These are phyloP conservation scores for Conus ventricosus DNA, from an alignment of 1,140 invertebrate species.

Conservation along the genomic window DNA sequence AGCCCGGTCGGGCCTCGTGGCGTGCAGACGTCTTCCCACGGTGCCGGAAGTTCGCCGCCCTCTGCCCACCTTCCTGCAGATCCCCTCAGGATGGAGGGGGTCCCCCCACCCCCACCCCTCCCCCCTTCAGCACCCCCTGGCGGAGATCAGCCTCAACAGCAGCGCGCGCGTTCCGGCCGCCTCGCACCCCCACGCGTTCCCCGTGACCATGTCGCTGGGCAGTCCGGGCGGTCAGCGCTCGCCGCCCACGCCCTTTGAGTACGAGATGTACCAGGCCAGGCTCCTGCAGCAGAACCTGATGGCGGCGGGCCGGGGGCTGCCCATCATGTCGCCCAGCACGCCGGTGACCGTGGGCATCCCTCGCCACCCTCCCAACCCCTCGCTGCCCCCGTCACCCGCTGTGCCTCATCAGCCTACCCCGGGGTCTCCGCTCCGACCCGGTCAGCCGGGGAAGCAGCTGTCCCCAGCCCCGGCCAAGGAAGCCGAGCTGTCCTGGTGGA, in stretches of 20 bases:
- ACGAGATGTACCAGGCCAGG: slow-evolving; percentile 58
- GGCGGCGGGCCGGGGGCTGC: slow-evolving; percentile 41
- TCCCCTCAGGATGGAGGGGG: slow-evolving; percentile 15
- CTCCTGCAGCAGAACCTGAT: slow-evolving; percentile 61
- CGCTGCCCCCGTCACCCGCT: slow-evolving; percentile 18
- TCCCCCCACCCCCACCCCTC: not conserved
- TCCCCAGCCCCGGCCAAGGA: slow-evolving; percentile 60
- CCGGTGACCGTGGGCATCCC: not conserved
- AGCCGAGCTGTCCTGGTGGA: slow-evolving; percentile 65
- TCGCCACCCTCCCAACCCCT: not conserved
- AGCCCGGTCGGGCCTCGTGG: slow-evolving; percentile 16
- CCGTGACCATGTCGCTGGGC: slow-evolving; percentile 16
- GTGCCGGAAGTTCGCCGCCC: slow-evolving; percentile 32
- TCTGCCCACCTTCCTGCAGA: slow-evolving; percentile 38
- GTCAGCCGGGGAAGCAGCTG: slow-evolving; percentile 51
- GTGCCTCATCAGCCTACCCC: slow-evolving; percentile 24
- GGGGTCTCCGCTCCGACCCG: not conserved
- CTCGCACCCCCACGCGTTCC: slow-evolving; percentile 13
- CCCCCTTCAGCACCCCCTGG: slow-evolving; percentile 20
- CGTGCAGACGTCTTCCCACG: slow-evolving; percentile 40
- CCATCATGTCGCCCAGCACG: not conserved
- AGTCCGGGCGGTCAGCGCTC: slow-evolving; percentile 26
- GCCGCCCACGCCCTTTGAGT: slow-evolving; percentile 49
- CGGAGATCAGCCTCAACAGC: slow-evolving; percentile 44
- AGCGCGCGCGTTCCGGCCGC: slow-evolving; percentile 35